Base-by-base conservation (phyloP, 2,888 invertebrate species). In the Drosophila percnosoma region DNA sequence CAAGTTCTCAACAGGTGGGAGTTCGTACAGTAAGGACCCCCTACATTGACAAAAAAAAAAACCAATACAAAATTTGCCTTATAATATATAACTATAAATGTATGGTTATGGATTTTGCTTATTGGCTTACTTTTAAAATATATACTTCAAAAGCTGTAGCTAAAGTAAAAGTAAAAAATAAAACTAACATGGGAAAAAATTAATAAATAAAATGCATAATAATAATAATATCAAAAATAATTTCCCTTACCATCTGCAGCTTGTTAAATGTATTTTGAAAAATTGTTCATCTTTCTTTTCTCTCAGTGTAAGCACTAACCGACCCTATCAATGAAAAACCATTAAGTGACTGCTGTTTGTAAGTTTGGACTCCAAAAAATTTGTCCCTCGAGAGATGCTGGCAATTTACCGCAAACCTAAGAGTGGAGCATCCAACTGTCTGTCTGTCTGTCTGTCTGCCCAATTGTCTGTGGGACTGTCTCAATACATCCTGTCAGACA, bases 321-420 rank as follows among this genome's bases (percentile, higher is more conserved):
- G 73, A 72, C 71, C 75, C 64, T 71, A 89, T 89, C 83, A 80
- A 83, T 88, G 83, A 83, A 68, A 68, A 36, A 38, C 87, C 79
- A 82, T 82, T 78, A 70, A 78, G 65, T 53, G 67, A 48, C 51
- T 64, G 52, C 62, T 38, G 70, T 51, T 63, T 66, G 64, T 66
- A 64, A 61, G 45, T 49, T 34, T n/a, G 38, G 36, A 68, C 40
- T 68, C 51, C 49, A 69, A 64, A 78, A 80, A 78, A 53, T 61
- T 15, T 66, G 55, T 75, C 84, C 70, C 89, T 51, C 13, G 84
- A 64, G 87, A 76, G 38, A 34, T 54, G 67, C 15, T 80, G 76
- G 42, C 80, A 80, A 80, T 75, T 78, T 64, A 67, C 51, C 49
- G 71, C 51, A 52, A 31, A 42, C 60, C 58, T 34, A 63, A 60